These are phyloP conservation scores for Steatornis caripensis DNA, from an alignment of 2,113 vertebrate genomes.

Conservation along the genomic window DNA sequence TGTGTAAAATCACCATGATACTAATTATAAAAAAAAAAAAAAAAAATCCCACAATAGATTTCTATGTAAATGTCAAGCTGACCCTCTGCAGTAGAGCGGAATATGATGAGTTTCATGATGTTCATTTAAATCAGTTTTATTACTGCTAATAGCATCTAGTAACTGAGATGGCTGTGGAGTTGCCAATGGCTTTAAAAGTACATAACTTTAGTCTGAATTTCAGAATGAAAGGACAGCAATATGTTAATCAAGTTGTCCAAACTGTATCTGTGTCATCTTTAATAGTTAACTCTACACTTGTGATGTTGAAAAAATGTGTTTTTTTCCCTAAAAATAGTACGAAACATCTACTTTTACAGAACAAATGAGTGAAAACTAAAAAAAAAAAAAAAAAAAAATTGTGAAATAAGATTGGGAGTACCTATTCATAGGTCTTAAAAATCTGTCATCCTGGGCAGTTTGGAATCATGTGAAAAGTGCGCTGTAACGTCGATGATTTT, in stretches of 20 bases:
- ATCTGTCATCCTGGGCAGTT: too few relatives aligned
- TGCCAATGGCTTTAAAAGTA: not conserved
- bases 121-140: conserved; percentile 1
- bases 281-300: not conserved
- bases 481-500: not conserved
- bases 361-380: not conserved
- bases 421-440: not conserved
- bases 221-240: not conserved
- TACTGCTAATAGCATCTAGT: not conserved
- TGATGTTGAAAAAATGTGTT: not conserved
- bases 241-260: not conserved
- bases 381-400: not conserved
- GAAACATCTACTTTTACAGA: not conserved
- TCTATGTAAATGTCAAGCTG: not conserved
- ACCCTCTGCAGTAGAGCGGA: not conserved
- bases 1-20: not conserved
- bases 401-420: not conserved
- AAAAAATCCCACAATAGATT: not conserved
- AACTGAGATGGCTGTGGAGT: not conserved
- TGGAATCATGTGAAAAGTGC: accelerated
- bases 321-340: not conserved
- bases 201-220: not conserved
- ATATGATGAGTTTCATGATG: not conserved
- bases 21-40: not conserved
- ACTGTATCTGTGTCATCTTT: not conserved